Evolutionary conservation across 2,888 invertebrate genomes (phyloP), one percentile per base, ranked within the genome.

Genomic region (Deilephila elpenor): DNA sequence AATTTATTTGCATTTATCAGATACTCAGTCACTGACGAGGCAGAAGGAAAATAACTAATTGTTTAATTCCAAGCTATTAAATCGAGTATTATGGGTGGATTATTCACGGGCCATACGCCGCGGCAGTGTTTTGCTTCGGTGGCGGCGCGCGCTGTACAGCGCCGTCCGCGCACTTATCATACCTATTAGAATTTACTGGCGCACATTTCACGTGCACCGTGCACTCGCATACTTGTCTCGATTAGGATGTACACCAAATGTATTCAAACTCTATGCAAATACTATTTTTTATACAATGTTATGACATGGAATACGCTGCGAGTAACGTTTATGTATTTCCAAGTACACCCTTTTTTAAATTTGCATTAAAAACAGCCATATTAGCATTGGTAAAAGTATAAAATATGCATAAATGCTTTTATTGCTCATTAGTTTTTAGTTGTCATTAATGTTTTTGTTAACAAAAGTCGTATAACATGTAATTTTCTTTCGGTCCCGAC

Each of bases 11-110:
- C 74, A 44, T 67, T 74, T 76, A 77, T 74, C 75, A 74, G 73
- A 71, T 5, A 17, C 14, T 60, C 17, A 86, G 88, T 89, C 89
- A 91, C 89, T 90, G 91, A 88, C 90, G 91, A 91, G 86, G 91
- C 90, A 90, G 89, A 93, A 92, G 92, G 90, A 93, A 93, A 93
- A 91, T 90, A 93, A 92, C 91, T 93, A 93, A 93, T 94, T 93
- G 92, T 93, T 93, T 91, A 93, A 93, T 93, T 94, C 93, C 93
- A 88, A 91, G 83, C 92, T 93, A 94, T 94, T 93, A 92, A 90
- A 85, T 91, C 86, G 89, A 90, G 92, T 93, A 93, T 93, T 93
- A 93, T 88, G 91, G 90, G 86, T 82, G 91, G 91, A 93, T 93
- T 94, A 94, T 90, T 94, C 89, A 93, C 93, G 93, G 90, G 82